Conservation (phyloP, 2,113 vertebrate species). For the Rattus norvegicus region DNA sequence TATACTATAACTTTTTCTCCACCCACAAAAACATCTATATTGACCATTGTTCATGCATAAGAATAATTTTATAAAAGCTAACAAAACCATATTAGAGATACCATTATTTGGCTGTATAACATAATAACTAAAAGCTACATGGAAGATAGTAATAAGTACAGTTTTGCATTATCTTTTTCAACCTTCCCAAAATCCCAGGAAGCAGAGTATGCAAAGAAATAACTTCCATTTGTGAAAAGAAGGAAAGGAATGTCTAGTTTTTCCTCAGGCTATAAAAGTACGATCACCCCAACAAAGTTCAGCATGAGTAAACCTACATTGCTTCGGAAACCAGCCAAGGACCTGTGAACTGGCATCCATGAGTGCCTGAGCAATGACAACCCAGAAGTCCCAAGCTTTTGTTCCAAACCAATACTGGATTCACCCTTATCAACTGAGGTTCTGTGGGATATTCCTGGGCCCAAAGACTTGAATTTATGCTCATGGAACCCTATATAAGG, state of each 20-base stretch:
- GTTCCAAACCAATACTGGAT: neutral
- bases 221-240: neutral
- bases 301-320: neutral
- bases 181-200: neutral
- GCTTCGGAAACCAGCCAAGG: neutral
- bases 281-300: neutral
- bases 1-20: neutral
- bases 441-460: too few species aligned
- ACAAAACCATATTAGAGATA: neutral
- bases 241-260: neutral
- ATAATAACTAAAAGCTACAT: neutral
- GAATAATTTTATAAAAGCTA: neutral
- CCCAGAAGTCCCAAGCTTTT: neutral
- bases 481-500: neutral
- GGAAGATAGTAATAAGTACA: neutral
- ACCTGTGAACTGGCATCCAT: neutral
- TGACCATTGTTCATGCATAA: neutral
- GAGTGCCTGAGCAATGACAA: accelerated
- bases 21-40: neutral
- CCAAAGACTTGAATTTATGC: neutral
- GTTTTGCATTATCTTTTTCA: neutral
- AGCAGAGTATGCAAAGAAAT: neutral
- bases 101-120: neutral
- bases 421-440: accelerated
- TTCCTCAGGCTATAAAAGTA: neutral